phyloP scores from a whole-genome alignment of 2,797 vertebrate species.

The Bucorvus abyssinicus region DNA sequence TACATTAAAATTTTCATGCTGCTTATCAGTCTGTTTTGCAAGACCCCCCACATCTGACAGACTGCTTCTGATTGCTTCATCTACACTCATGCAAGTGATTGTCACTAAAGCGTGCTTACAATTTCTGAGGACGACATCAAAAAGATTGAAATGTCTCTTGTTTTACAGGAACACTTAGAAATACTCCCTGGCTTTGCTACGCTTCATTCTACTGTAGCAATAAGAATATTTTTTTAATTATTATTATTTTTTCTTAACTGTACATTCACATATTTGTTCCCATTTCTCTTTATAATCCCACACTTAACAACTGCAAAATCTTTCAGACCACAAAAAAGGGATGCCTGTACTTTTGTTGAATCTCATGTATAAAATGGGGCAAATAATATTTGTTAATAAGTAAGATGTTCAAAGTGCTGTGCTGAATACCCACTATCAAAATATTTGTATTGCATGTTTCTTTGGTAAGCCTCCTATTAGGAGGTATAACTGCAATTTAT shows the following conservation, averaged over 20 bases:
- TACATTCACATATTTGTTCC: background rate
- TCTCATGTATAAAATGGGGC: background rate
- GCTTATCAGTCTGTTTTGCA: background rate
- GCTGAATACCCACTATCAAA: background rate
- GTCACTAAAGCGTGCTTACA: background rate
- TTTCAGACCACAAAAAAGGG: background rate
- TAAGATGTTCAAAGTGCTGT: background rate
- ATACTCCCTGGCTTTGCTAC: background rate
- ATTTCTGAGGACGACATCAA: background rate
- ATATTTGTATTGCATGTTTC: background rate
- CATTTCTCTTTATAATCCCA: background rate
- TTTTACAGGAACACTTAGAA: background rate
- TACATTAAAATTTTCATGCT: background rate
- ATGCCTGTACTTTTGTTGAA: background rate
- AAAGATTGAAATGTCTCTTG: background rate
- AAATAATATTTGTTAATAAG: background rate
- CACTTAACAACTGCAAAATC: background rate
- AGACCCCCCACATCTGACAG: background rate
- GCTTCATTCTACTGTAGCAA: background rate
- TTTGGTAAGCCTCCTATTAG: background rate
- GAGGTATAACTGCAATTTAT: background rate
- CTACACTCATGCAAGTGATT: background rate
- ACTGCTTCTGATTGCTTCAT: background rate
- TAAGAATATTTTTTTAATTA: background rate
- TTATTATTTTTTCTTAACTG: background rate